A percentile compares a stretch with the other conserved stretches of the same genome.
Conservation (phyloP, 2,113 vertebrate genomes). For the Nibea albiflora region DNA sequence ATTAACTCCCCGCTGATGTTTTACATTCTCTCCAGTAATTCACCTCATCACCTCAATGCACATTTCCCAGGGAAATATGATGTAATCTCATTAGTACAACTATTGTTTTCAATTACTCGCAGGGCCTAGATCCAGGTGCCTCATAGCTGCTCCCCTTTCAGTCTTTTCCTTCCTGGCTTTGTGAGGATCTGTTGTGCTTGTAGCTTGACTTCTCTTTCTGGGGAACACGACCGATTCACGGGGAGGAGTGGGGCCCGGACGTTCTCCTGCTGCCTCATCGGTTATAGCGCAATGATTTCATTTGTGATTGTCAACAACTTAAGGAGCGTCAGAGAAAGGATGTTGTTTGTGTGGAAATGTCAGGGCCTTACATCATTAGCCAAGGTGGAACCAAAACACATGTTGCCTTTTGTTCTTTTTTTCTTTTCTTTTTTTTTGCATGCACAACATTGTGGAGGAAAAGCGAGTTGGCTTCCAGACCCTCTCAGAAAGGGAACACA, state of each 20-base stretch:
- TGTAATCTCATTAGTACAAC: slow-evolving; percentile 44
- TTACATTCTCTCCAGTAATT: neutral
- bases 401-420: neutral
- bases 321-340: neutral
- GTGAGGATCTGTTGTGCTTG: slow-evolving; percentile 53
- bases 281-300: slow-evolving; percentile 42
- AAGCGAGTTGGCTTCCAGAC: neutral
- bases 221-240: slow-evolving; percentile 26
- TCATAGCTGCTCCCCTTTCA: slow-evolving; percentile 15
- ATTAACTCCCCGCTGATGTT: neutral
- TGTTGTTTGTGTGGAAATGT: slow-evolving; percentile 19
- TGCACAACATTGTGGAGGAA: neutral
- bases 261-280: slow-evolving; percentile 24
- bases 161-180: slow-evolving; percentile 72
- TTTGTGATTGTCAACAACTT: slow-evolving; percentile 27
- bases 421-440: fast-evolving
- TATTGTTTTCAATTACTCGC: slow-evolving; percentile 56
- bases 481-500: neutral
- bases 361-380: slow-evolving; percentile 37
- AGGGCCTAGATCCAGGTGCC: slow-evolving; percentile 43
- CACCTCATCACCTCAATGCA: slow-evolving; percentile 21
- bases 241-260: slow-evolving; percentile 1
- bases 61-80: slow-evolving; percentile 42
- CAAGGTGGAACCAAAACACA: neutral
- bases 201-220: slow-evolving; percentile 11